A percentile compares a stretch with the other conserved stretches of the same genome.
Conservation (phyloP, 2,113 vertebrate genomes). For the Eptesicus fuscus region DNA sequence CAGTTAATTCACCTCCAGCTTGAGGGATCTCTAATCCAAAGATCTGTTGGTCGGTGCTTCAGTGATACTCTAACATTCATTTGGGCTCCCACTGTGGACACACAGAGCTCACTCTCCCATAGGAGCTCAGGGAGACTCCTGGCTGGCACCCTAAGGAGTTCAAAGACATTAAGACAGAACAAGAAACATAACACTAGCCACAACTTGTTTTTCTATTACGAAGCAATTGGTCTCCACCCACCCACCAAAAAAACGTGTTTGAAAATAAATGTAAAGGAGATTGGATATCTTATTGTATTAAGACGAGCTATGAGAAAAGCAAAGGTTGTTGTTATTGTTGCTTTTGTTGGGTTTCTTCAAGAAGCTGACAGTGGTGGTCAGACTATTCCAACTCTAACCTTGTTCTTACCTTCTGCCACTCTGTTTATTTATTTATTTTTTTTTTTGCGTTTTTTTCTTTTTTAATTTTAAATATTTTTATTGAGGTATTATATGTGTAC, state of each 20-base stretch:
- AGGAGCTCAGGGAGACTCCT: background rate
- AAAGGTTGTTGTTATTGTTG: background rate
- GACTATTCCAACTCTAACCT: background rate
- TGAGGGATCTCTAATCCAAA: background rate
- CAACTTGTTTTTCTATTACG: background rate
- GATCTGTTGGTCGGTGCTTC: background rate
- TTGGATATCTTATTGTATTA: background rate
- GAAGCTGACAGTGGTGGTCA: background rate
- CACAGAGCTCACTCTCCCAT: background rate
- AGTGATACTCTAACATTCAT: background rate
- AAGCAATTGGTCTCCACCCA: background rate
- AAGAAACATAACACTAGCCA: background rate
- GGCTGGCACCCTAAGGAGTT: background rate
- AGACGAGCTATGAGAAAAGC: conserved; percentile 29
- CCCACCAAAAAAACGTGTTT: background rate
- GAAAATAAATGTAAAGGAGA: background rate
- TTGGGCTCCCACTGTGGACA: background rate
- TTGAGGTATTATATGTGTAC: too few species aligned
- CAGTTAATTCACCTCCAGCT: background rate
- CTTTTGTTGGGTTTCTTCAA: background rate
- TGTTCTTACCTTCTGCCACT: background rate
- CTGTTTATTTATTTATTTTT: too few species aligned
- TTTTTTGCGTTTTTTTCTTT: too few species aligned
- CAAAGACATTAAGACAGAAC: background rate
- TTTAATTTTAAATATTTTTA: too few species aligned